Evolutionary conservation across 2,888 invertebrate species (phyloP).

Genomic region (Andrena flavipes): DNA sequence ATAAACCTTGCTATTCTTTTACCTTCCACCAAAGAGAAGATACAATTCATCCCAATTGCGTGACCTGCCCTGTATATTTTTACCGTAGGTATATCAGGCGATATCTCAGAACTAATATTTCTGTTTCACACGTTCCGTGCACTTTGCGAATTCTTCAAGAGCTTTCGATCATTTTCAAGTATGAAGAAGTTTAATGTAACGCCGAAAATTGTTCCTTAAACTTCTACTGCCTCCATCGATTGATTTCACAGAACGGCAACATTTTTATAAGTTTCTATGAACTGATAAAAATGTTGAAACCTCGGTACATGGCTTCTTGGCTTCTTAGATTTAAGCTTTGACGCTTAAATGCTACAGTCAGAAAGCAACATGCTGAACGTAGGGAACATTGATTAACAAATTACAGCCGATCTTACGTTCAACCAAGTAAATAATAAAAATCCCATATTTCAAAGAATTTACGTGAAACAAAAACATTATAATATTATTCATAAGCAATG

Average conservation of each 20-base stretch:
- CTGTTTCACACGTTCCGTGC: background rate
- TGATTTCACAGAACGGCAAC: constrained; percentile 15
- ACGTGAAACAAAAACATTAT: background rate
- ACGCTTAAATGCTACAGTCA: constrained; percentile 60
- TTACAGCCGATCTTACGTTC: background rate
- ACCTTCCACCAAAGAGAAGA: constrained; percentile 6
- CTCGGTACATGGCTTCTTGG: constrained; percentile 63
- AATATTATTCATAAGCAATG: too few species aligned
- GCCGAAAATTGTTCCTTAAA: background rate
- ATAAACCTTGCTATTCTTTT: constrained; percentile 34
- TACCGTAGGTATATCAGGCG: background rate
- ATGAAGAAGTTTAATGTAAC: background rate
- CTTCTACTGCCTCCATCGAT: background rate
- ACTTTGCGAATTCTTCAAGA: too few species aligned
- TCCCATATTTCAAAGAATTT: background rate
- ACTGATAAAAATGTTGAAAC: constrained; percentile 11
- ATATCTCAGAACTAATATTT: background rate
- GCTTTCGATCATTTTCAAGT: background rate
- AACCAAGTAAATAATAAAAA: background rate
- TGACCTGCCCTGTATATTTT: too few species aligned
- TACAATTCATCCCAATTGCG: background rate
- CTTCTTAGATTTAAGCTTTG: constrained; percentile 70
- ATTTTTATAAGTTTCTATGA: background rate
- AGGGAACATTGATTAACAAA: background rate
- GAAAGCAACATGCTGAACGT: constrained; percentile 5